Percentiles rank a stretch among this genome's conserved stretches.
Conservation (phyloP, 2,888 invertebrate species). For the Cryptophagus acutangulus region DNA sequence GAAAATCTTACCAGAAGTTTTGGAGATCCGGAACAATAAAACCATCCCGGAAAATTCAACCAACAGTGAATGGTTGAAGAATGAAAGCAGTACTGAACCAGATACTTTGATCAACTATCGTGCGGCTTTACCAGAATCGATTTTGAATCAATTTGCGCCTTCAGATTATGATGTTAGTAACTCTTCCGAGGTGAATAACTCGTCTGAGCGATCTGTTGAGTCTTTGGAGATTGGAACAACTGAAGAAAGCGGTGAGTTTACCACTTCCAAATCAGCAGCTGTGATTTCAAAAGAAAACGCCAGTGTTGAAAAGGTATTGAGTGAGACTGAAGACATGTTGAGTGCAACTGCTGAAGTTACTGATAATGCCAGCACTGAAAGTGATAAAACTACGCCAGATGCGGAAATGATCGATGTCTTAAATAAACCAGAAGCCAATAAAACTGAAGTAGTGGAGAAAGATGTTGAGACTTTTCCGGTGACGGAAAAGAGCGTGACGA, state of each 20-base stretch:
- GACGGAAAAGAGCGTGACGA: not conserved
- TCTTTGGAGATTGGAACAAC: constrained; percentile 16
- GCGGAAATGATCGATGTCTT: constrained; percentile 19
- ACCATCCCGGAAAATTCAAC: constrained; percentile 30
- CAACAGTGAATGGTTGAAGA: constrained; percentile 40
- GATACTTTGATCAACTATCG: constrained; percentile 29
- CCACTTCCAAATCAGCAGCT: constrained; percentile 32
- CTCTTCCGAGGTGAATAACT: constrained; percentile 12
- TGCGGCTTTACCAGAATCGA: constrained; percentile 33
- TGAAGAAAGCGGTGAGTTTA: constrained; percentile 38
- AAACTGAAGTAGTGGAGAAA: constrained; percentile 15
- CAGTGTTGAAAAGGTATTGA: constrained; percentile 33
- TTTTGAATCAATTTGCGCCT: constrained; percentile 32
- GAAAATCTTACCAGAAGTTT: constrained; percentile 40
- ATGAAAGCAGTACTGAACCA: constrained; percentile 9
- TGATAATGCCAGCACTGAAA: constrained; percentile 14
- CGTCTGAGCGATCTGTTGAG: constrained; percentile 7
- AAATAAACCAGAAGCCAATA: constrained; percentile 11
- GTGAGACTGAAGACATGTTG: constrained; percentile 39
- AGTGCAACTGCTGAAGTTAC: constrained; percentile 44
- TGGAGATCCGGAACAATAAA: constrained; percentile 35
- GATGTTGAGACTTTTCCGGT: constrained; percentile 32
- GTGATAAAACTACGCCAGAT: constrained; percentile 16
- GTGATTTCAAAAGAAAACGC: constrained; percentile 39
- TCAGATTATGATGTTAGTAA: constrained; percentile 28